Percentiles rank a stretch among this genome's conserved stretches.
phyloP scores from a whole-genome alignment of 53 echinoderm and acorn worm species.

The Luidia sarsii region DNA sequence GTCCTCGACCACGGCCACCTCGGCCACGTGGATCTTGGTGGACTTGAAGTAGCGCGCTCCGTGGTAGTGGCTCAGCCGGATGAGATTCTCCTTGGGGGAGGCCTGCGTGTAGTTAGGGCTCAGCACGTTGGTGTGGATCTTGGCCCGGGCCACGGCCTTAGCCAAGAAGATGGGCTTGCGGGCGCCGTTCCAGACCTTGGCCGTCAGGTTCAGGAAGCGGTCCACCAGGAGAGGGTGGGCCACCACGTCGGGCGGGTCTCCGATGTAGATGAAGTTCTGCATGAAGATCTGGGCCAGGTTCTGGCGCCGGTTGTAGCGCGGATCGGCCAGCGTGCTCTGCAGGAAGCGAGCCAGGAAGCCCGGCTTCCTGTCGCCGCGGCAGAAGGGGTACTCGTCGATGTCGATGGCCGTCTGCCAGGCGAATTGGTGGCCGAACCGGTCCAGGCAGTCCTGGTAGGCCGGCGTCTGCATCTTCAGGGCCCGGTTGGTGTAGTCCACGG shows the following conservation, averaged over 20 bases:
- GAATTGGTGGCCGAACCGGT: not conserved
- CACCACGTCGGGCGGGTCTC: not conserved
- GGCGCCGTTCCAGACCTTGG: not conserved
- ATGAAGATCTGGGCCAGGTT: constrained; percentile 6
- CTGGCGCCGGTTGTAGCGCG: not conserved
- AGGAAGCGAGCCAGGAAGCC: constrained; percentile 10
- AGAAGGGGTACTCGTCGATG: constrained; percentile 33
- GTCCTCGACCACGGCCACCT: constrained; percentile 19
- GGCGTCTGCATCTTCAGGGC: too few relatives aligned
- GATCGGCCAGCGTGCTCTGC: not conserved
- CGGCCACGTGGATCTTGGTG: not conserved
- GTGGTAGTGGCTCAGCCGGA: constrained; percentile 20
- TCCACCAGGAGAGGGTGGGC: constrained; percentile 1
- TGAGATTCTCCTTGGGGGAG: not conserved
- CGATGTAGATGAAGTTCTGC: constrained; percentile 30
- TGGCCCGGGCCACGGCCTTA: not conserved
- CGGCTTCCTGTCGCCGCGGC: not conserved
- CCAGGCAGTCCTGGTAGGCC: too few relatives aligned
- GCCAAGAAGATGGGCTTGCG: constrained; percentile 28
- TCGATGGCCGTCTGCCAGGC: constrained; percentile 29
- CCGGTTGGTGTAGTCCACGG: too few relatives aligned
- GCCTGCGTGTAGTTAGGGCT: not conserved
- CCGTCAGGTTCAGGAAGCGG: not conserved
- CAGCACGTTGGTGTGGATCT: constrained; percentile 1
- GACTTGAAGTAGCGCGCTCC: constrained; percentile 1